A percentile compares a stretch with the other conserved stretches of the same genome.
Evolutionary conservation across 2,113 vertebrate species (phyloP).

Genomic region (Clupea harengus): DNA sequence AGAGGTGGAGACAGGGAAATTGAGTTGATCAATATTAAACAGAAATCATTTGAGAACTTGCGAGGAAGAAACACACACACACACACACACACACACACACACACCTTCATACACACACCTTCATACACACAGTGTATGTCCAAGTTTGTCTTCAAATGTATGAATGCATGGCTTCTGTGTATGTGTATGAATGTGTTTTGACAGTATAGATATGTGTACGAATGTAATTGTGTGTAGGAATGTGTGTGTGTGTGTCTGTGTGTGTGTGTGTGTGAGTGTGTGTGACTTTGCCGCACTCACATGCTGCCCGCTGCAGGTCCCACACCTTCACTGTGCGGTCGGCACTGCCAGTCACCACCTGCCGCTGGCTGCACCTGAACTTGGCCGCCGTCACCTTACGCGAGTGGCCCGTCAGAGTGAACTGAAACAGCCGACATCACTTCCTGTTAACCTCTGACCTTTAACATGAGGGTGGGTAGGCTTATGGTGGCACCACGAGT

Average conservation of each 20-base stretch:
- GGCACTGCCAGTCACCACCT: constrained; percentile 82
- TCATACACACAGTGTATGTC: background rate
- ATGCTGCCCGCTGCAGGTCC: constrained; percentile 80
- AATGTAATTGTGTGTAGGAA: background rate
- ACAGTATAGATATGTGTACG: background rate
- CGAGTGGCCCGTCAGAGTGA: constrained; percentile 84
- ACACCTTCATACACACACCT: background rate
- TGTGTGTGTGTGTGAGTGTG: background rate
- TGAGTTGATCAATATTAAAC: background rate
- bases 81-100: background rate
- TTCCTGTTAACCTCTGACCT: background rate
- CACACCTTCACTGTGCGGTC: constrained; percentile 83
- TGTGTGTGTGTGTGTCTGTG: background rate
- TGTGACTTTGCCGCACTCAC: constrained; percentile 64
- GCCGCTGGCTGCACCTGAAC: constrained; percentile 72
- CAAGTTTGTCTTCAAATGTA: too few species aligned
- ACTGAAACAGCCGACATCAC: constrained; percentile 56
- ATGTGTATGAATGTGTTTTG: background rate
- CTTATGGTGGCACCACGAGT: too few species aligned
- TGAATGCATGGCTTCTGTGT: background rate
- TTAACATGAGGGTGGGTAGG: background rate
- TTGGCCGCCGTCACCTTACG: constrained; percentile 85
- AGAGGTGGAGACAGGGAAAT: background rate
- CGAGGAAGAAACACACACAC: background rate
- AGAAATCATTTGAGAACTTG: background rate